Evolutionary conservation across 2,797 vertebrate genomes (phyloP), one percentile per base, ranked within the genome.

Genomic region (Apodemus agrarius): DNA sequence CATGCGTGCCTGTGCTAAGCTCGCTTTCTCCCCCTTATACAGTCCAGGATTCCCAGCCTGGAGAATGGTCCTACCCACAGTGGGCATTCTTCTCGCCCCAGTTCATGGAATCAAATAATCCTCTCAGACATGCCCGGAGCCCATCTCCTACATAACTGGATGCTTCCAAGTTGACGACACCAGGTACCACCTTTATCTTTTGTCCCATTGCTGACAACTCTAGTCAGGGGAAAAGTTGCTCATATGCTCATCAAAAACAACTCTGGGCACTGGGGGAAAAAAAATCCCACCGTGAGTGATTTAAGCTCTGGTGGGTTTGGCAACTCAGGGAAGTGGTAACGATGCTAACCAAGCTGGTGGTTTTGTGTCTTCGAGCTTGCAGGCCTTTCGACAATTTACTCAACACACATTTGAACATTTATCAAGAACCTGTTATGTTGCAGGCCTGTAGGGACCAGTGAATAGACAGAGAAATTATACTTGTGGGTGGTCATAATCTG

Each of bases 321-420:
- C 29, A 83, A 69, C 46, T 89, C 82, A 80, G 21, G n/a, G 31
- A 83, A 12, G 3, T 49, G 34, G 16, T 90, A 54, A 61, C 75
- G 57, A n/a, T 59, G 17, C 10, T 43, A 3, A 59, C 52, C 19
- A 29, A 81, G 57, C 31, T 75, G 92, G 37, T 72, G 67, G 22
- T 89, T 93, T 83, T 93, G 57, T 54, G 40, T 29, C 4, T 9
- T 24, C 43, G 93, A 59, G 37, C 17, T 46, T 78, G 16, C 10
- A 40, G 46, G 1, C 34, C 3, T 94, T 87, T 90, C 13, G 31
- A 87, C 87, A 95, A 93, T 93, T 57, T 40, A 86, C 40, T 83
- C 34, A 84, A 26, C 11, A 63, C 81, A 37, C 8, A 89, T 59
- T 65, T 52, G 72, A 61, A 46, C 29, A 59, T 65, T 46, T 80